These are phyloP conservation scores for Drosophila repletoides DNA, from an alignment of 1,140 invertebrate genomes.

Conservation along the genomic window DNA sequence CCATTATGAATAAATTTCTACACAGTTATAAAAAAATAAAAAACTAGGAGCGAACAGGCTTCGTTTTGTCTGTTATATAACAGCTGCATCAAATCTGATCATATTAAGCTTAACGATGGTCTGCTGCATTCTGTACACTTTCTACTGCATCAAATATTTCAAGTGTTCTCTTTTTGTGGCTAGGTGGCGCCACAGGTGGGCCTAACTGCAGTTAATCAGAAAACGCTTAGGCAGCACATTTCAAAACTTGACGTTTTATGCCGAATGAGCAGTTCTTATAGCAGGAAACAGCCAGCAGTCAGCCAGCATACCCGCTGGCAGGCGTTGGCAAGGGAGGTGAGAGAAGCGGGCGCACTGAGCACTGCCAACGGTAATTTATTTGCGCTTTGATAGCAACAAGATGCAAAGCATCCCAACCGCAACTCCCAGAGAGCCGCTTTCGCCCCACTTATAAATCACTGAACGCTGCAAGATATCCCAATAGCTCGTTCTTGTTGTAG, in stretches of 20 bases:
- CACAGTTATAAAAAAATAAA: no score
- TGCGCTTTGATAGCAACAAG: slow-evolving; percentile 79
- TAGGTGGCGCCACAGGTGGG: slow-evolving; percentile 25
- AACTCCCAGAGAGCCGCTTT: slow-evolving; percentile 8
- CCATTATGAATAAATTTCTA: no score
- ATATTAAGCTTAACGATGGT: background rate
- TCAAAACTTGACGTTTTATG: slow-evolving; percentile 2
- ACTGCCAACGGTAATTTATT: slow-evolving; percentile 63
- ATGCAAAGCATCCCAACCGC: slow-evolving; percentile 50
- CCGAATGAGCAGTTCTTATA: slow-evolving; percentile 7
- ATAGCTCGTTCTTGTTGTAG: slow-evolving; percentile 31
- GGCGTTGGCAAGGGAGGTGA: background rate
- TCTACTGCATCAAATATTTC: no score
- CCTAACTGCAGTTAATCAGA: slow-evolving; percentile 54
- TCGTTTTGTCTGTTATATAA: no score
- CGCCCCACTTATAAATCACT: slow-evolving; percentile 63
- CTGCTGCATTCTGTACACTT: background rate
- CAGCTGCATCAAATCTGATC: no score
- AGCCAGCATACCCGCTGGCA: no score
- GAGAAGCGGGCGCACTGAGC: background rate
- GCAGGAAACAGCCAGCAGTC: no score
- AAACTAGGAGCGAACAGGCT: no score
- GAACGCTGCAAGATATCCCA: slow-evolving; percentile 43
- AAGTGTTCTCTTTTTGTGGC: background rate
- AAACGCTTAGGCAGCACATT: slow-evolving; percentile 58